These are phyloP conservation scores for Dromococcyx pavoninus DNA, from an alignment of 2,797 vertebrate species.

Conservation along the genomic window DNA sequence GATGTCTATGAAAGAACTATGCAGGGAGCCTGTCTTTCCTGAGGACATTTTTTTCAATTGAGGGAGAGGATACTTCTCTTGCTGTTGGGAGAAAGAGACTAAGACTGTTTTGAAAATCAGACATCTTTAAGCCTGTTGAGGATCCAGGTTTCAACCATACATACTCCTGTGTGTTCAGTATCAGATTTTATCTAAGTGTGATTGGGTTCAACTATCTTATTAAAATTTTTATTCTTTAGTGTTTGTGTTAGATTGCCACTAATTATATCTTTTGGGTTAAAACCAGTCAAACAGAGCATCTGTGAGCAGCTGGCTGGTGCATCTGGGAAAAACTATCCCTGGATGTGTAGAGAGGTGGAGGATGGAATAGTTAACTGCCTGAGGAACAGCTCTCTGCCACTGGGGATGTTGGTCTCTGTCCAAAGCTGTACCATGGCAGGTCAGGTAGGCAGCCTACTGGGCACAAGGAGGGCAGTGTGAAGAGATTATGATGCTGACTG, in stretches of 20 bases:
- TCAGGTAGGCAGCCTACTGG: neutral
- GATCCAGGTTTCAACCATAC: neutral
- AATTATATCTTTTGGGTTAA: constrained; percentile 35
- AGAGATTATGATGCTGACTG: neutral
- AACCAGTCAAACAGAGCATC: constrained; percentile 20
- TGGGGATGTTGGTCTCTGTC: neutral
- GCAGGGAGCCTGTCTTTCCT: neutral
- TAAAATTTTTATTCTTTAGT: neutral
- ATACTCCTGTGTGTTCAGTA: neutral
- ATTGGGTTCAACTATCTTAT: neutral
- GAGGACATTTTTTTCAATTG: neutral
- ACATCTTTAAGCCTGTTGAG: neutral
- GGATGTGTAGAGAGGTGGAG: neutral
- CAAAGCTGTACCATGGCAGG: neutral
- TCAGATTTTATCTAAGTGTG: neutral
- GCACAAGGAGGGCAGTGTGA: neutral
- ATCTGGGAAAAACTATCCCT: neutral
- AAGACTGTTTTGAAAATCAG: neutral
- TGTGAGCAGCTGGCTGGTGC: constrained; percentile 32
- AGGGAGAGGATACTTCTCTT: neutral
- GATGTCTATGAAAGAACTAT: neutral
- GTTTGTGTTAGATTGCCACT: constrained; percentile 20
- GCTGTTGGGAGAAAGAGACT: neutral
- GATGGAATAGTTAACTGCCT: neutral
- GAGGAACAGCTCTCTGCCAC: neutral